Conservation (phyloP, 2,888 invertebrate species). For the Ischnus inquisitorius region DNA sequence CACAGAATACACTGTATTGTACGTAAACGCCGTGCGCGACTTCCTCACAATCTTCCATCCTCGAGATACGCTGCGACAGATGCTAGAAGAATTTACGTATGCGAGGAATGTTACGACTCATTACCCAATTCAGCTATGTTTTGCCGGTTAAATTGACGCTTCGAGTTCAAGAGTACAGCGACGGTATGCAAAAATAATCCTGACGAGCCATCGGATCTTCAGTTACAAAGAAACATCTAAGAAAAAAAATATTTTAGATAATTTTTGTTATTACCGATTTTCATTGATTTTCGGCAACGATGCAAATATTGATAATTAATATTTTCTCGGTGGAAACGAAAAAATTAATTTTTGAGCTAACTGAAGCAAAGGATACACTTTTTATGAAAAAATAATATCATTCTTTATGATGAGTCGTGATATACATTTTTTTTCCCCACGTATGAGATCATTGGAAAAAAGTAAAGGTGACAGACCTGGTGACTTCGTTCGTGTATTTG, state of each 20-base stretch:
- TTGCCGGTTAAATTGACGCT: slow-evolving; percentile 49
- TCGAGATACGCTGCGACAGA: neutral
- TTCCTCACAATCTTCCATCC: slow-evolving; percentile 27
- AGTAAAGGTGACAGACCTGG: neutral
- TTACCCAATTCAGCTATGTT: slow-evolving; percentile 65
- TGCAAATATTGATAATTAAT: too few relatives aligned
- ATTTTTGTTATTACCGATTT: neutral
- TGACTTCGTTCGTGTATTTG: neutral
- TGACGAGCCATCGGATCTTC: neutral
- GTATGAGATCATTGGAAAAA: neutral
- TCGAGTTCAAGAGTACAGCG: slow-evolving; percentile 10
- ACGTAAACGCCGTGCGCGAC: neutral
- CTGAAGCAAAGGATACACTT: too few relatives aligned
- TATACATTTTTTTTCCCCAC: neutral
- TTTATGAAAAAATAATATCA: neutral
- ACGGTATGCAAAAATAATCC: neutral
- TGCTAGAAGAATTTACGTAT: slow-evolving; percentile 71
- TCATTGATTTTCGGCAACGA: neutral
- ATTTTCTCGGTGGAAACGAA: too few relatives aligned
- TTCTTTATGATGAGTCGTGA: neutral
- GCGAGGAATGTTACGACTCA: slow-evolving; percentile 72
- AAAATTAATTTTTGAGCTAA: too few relatives aligned
- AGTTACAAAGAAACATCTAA: neutral
- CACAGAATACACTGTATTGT: neutral
- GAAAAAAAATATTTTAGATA: neutral